phyloP scores from a whole-genome alignment of 2,113 vertebrate species.

The Pluvianellus socialis region DNA sequence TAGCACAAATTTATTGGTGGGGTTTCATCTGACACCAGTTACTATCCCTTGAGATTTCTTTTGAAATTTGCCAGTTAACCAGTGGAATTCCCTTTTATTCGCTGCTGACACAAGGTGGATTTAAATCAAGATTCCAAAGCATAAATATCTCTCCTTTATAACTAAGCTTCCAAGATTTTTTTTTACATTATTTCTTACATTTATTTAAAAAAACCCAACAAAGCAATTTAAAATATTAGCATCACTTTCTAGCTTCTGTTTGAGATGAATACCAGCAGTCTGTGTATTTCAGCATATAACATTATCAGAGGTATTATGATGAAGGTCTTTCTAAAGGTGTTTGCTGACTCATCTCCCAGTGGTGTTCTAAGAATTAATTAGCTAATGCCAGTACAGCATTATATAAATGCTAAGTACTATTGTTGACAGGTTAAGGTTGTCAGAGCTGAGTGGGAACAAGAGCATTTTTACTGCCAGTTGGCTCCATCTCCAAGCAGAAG shows the following conservation, averaged over 20 bases:
- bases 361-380: constrained; percentile 10
- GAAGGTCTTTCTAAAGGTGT: constrained; percentile 8
- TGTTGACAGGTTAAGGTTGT: neutral
- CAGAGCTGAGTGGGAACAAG: neutral
- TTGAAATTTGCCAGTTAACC: neutral
- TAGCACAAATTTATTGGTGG: neutral
- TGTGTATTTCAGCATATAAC: neutral
- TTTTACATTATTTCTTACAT: neutral
- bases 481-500: neutral
- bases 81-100: neutral
- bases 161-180: neutral
- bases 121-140: neutral
- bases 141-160: neutral
- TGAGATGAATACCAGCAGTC: neutral
- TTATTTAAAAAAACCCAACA: neutral
- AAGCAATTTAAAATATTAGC: neutral
- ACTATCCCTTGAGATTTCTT: neutral
- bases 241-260: neutral
- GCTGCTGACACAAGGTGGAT: neutral
- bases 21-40: neutral
- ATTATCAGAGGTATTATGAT: neutral
- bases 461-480: neutral
- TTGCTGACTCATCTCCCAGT: constrained; percentile 21
- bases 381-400: neutral
- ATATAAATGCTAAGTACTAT: neutral